Conservation (phyloP, 2,797 vertebrate species). For the Lepilemur ruficaudatus region DNA sequence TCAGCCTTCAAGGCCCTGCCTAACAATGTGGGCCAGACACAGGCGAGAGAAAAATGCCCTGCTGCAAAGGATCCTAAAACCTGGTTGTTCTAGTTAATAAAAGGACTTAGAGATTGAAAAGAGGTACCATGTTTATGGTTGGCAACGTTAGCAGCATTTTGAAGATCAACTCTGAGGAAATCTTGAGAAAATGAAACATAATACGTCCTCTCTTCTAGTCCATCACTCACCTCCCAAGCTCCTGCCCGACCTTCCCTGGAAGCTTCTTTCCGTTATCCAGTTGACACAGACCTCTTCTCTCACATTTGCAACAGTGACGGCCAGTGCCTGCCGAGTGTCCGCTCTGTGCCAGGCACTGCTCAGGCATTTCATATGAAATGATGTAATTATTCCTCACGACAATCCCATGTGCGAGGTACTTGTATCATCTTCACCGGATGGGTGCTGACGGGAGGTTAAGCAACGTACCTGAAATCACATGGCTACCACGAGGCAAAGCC, state of each 20-base stretch:
- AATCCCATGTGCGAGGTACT: neutral
- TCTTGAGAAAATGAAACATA: neutral
- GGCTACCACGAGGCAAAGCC: neutral
- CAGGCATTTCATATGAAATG: neutral
- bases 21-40: neutral
- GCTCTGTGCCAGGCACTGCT: neutral
- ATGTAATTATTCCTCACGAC: neutral
- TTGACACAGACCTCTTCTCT: neutral
- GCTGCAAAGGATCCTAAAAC: neutral
- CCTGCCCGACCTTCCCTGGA: neutral
- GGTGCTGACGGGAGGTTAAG: neutral
- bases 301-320: no score
- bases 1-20: neutral
- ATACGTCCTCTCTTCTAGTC: neutral
- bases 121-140: neutral
- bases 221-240: neutral
- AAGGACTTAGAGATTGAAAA: neutral
- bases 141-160: fast-evolving
- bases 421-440: neutral
- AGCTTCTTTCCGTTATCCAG: neutral
- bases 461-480: neutral
- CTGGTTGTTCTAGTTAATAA: neutral
- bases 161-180: neutral
- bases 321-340: neutral
- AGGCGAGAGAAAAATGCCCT: neutral